Evolutionary conservation across 2,113 vertebrate genomes (phyloP).

Genomic region (Ariopsis seemanni): DNA sequence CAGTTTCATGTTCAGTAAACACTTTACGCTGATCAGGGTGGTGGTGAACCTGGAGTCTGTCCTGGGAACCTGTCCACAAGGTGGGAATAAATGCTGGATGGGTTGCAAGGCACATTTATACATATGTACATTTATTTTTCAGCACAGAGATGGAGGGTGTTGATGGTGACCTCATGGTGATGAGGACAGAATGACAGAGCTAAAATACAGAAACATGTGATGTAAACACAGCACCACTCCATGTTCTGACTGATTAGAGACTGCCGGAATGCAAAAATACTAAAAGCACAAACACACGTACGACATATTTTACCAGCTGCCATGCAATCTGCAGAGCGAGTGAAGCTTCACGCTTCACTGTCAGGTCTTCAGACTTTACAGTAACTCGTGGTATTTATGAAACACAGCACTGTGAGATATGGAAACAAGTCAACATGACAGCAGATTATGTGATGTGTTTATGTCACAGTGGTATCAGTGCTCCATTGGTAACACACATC

Average conservation of each 20-base stretch:
- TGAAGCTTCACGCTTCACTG: neutral
- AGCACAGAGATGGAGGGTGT: neutral
- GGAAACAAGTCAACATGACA: neutral
- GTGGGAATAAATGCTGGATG: neutral
- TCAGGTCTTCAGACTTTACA: neutral
- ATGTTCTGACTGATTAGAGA: neutral
- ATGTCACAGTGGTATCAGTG: neutral
- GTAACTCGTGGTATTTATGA: neutral
- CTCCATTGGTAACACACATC: neutral
- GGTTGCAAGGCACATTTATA: no score
- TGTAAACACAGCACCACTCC: neutral
- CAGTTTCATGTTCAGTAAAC: neutral
- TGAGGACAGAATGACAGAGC: neutral
- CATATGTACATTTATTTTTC: neutral
- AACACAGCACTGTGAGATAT: neutral
- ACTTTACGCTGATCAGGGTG: neutral
- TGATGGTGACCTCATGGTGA: neutral
- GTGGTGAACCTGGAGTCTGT: neutral
- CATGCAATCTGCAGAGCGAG: neutral
- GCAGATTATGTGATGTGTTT: neutral
- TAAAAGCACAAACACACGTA: neutral
- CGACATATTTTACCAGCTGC: neutral
- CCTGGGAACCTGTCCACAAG: neutral
- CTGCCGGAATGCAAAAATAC: neutral
- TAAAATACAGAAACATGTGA: neutral